Base-by-base conservation (phyloP, 1,140 invertebrate species). In the Aphaenogaster ashmeadi region DNA sequence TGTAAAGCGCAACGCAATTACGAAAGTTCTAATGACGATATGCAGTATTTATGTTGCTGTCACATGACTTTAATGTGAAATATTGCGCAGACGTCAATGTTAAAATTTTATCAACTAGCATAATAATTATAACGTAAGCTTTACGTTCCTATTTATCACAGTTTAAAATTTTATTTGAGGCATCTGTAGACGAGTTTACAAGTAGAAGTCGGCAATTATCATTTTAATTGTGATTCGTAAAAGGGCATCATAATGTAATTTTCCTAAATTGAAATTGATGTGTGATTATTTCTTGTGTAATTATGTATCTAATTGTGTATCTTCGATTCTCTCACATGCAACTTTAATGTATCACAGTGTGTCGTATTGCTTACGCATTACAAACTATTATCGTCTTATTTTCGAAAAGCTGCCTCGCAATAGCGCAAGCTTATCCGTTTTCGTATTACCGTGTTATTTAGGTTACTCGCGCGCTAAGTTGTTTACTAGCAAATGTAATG, bases 401-500 rank as follows among this genome's bases (percentile, higher is more conserved):
- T 81, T 71, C 50, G 79, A 71, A 81, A 56, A 71, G 66, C 60
- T 66, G n/a, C 52, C 62, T 81, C 50, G 44, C 58, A 44, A 36
- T 7, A 15, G 78, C 1, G 21, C 36, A 71, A 21, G 50, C 21
- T 81, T 81, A 81, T 56, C 64, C 62, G 78, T 54, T 81, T 81
- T 58, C 66, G 52, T 56, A 81, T 81, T 81, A 81, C 52, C 52
- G 50, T 71, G 36, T 71, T 81, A 81, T 81, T 81, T 81, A 60
- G 79, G 79, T 81, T 71, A 81, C 64, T 81, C 52, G 66, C 36
- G 36, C 50, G 15, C 66, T 58, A 81, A 81, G 66, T 81, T 81
- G 79, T 81, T 81, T 81, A 81, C 79, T n/a, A 50, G 66, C 36
- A 56, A 15, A 81, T 56, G 64, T 81, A 81, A 81, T 71, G 79